Conservation (phyloP, 2,888 invertebrate species). For the Apotomis turbidana region DNA sequence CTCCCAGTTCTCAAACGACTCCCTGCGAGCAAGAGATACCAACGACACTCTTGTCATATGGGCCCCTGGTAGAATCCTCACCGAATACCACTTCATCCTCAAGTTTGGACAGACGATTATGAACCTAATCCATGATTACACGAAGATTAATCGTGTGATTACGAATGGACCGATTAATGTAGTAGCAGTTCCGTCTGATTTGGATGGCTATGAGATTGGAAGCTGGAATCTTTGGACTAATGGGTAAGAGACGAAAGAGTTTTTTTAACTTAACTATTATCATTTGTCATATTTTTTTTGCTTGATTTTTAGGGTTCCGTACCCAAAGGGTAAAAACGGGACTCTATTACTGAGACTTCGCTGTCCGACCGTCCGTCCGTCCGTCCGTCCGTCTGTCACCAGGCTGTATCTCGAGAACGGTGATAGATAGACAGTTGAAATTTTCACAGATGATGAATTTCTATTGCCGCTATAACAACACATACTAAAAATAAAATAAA, state of each 20-base stretch:
- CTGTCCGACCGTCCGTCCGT: too few relatives aligned
- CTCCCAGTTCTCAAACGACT: conserved; percentile 59
- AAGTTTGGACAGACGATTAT: conserved; percentile 64
- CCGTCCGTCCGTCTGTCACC: too few relatives aligned
- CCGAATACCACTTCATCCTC: conserved; percentile 63
- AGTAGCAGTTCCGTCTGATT: conserved; percentile 63
- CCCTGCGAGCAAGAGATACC: conserved; percentile 50
- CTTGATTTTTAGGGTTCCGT: too few relatives aligned
- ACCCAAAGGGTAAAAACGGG: too few relatives aligned
- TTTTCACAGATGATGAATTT: too few relatives aligned
- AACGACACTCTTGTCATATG: conserved; percentile 69
- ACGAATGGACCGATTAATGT: conserved; percentile 72
- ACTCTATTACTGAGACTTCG: too few relatives aligned
- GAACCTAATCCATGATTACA: conserved; percentile 66
- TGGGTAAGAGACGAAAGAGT: conserved; percentile 57
- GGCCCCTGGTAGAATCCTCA: conserved; percentile 61
- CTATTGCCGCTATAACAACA: too few relatives aligned
- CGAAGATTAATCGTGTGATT: conserved; percentile 59
- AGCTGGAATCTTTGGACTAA: conserved; percentile 77
- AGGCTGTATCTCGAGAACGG: too few relatives aligned
- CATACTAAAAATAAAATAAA: too few relatives aligned
- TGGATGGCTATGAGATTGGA: conserved; percentile 70
- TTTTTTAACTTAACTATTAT: too few relatives aligned
- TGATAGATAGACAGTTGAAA: too few relatives aligned
- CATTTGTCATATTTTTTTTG: too few relatives aligned